Evolutionary conservation across 2,113 vertebrate species (phyloP).

Genomic region (Oryzias melastigma): DNA sequence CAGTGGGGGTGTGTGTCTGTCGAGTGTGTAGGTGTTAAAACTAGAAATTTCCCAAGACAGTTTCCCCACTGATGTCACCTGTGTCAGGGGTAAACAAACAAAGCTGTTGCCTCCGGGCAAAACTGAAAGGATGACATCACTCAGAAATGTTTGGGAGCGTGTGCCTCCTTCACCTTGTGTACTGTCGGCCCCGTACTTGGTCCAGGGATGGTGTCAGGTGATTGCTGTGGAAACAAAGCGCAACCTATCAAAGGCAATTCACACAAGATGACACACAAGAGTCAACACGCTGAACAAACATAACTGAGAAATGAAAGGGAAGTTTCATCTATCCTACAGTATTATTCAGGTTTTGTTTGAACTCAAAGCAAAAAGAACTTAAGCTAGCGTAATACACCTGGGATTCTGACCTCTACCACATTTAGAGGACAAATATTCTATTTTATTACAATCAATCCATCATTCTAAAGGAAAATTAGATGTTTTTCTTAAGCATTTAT

Average conservation of each 20-base stretch:
- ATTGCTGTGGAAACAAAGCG: conserved; percentile 75
- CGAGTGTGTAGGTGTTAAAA: background rate
- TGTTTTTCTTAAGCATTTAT: too few relatives aligned
- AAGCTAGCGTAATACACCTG: too few relatives aligned
- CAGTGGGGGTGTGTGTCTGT: background rate
- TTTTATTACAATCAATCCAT: too few relatives aligned
- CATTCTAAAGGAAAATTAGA: too few relatives aligned
- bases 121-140: conserved; percentile 55
- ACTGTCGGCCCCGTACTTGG: conserved; percentile 68
- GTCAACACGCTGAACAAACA: conserved; percentile 54
- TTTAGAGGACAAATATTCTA: too few relatives aligned
- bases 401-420: too few relatives aligned
- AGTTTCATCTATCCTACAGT: conserved; percentile 36
- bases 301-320: conserved; percentile 20
- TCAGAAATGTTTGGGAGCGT: conserved; percentile 2
- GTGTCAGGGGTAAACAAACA: conserved; percentile 56
- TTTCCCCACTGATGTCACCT: conserved; percentile 50
- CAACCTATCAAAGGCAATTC: conserved; percentile 44
- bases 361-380: background rate
- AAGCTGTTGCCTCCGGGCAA: conserved; percentile 9
- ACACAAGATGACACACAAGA: conserved; percentile 22
- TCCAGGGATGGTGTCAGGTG: conserved; percentile 79
- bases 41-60: conserved; percentile 29
- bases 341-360: conserved; percentile 38
- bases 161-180: conserved; percentile 67